phyloP scores from a whole-genome alignment of 1,140 invertebrate species.

The Apis laboriosa region DNA sequence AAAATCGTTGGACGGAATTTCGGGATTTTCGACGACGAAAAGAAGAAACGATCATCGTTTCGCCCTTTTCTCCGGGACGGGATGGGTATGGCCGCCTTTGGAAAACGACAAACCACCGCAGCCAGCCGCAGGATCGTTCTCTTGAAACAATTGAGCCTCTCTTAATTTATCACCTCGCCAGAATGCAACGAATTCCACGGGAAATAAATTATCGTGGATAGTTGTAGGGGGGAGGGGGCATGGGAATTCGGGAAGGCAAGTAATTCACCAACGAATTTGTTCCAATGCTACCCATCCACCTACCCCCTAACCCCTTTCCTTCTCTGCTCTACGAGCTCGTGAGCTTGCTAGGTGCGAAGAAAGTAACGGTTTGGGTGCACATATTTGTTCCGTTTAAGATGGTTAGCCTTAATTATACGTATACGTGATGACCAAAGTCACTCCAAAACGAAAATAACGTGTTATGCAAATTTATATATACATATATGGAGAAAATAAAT shows the following conservation, averaged over 20 bases:
- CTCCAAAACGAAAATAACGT: too few relatives aligned
- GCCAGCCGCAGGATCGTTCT: constrained; percentile 53
- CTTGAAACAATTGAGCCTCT: constrained; percentile 67
- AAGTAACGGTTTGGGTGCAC: neutral
- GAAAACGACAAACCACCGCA: constrained; percentile 35
- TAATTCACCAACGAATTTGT: constrained; percentile 63
- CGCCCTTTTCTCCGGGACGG: neutral
- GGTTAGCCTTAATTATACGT: too few relatives aligned
- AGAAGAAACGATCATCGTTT: constrained; percentile 50
- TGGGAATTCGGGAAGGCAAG: constrained; percentile 60
- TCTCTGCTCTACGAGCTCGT: neutral
- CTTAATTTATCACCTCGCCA: constrained; percentile 66
- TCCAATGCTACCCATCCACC: constrained; percentile 10
- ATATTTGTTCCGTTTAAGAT: too few relatives aligned
- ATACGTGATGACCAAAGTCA: too few relatives aligned
- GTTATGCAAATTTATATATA: too few relatives aligned
- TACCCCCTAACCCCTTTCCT: neutral
- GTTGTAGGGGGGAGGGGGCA: neutral
- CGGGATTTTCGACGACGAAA: constrained; percentile 11
- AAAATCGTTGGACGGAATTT: constrained; percentile 46
- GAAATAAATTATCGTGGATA: constrained; percentile 65
- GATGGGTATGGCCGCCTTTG: neutral
- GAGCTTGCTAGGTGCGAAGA: neutral
- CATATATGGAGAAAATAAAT: too few relatives aligned
- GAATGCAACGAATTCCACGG: constrained; percentile 68